phyloP scores from a whole-genome alignment of 2,113 vertebrate species.

The Morone chrysops region DNA sequence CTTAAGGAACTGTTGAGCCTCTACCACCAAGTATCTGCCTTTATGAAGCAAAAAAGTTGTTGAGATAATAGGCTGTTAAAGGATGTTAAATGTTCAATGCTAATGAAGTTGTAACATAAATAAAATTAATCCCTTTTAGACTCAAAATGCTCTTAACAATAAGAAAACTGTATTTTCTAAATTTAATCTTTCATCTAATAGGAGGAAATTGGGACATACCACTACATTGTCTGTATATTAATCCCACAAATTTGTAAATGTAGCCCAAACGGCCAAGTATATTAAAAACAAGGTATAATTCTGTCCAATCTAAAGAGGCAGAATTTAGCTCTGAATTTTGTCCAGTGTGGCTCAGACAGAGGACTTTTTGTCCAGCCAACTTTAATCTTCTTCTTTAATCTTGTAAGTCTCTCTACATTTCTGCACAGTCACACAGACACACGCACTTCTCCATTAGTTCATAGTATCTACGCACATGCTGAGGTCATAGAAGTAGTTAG shows the following conservation, averaged over 20 bases:
- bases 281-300: background rate
- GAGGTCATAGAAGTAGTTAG: slow-evolving; percentile 51
- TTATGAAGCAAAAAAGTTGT: too few relatives aligned
- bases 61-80: background rate
- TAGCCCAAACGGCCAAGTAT: slow-evolving; percentile 21
- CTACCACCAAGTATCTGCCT: too few relatives aligned
- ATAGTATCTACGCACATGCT: slow-evolving; percentile 33
- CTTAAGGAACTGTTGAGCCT: too few relatives aligned
- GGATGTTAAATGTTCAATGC: background rate
- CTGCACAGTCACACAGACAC: background rate
- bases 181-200: slow-evolving; percentile 11
- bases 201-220: slow-evolving; percentile 25
- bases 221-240: slow-evolving; percentile 8
- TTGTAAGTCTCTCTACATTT: background rate
- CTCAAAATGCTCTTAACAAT: background rate
- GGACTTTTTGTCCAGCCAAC: background rate
- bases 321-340: slow-evolving; percentile 13
- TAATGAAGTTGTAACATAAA: background rate
- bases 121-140: background rate
- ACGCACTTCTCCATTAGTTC: slow-evolving; percentile 15
- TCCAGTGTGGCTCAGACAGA: slow-evolving; percentile 12
- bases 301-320: slow-evolving; percentile 29
- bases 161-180: background rate
- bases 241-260: slow-evolving; percentile 43
- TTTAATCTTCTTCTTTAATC: background rate